Percentiles rank a stretch among this genome's conserved stretches.
These are phyloP conservation scores for Morone saxatilis DNA, from an alignment of 2,113 vertebrate genomes.

Conservation along the genomic window DNA sequence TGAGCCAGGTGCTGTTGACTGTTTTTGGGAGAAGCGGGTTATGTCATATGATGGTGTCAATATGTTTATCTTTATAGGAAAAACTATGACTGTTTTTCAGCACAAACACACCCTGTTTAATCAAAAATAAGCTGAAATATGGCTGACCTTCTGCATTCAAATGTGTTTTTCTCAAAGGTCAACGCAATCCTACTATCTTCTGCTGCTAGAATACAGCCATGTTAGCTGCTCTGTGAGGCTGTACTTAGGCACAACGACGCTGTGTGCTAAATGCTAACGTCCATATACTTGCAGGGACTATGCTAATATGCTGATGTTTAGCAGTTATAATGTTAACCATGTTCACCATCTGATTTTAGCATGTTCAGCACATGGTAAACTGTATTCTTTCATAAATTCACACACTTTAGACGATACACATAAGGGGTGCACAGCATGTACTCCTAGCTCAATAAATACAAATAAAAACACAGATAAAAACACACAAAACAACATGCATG, in stretches of 20 bases:
- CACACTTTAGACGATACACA: background rate
- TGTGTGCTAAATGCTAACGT: too few species aligned
- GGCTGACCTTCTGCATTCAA: background rate
- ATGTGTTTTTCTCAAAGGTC: background rate
- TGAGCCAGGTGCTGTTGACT: conserved; percentile 1
- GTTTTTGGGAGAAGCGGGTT: conserved; percentile 21
- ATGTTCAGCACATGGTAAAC: background rate
- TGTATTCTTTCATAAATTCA: background rate
- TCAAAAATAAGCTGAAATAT: background rate
- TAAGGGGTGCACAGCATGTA: background rate
- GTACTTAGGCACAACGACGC: too few species aligned
- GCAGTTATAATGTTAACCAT: background rate
- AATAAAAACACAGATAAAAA: background rate
- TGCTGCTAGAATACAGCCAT: background rate
- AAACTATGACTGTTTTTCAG: background rate
- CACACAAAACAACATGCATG: background rate
- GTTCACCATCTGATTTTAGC: background rate
- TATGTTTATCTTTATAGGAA: background rate
- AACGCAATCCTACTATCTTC: too few species aligned
- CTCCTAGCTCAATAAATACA: background rate
- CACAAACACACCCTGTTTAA: background rate
- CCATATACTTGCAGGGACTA: background rate
- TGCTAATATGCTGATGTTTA: background rate
- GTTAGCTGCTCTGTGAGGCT: background rate
- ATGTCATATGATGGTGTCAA: conserved; percentile 30